These are phyloP conservation scores for Axis porcinus DNA, from an alignment of 2,113 vertebrate species.

Conservation along the genomic window DNA sequence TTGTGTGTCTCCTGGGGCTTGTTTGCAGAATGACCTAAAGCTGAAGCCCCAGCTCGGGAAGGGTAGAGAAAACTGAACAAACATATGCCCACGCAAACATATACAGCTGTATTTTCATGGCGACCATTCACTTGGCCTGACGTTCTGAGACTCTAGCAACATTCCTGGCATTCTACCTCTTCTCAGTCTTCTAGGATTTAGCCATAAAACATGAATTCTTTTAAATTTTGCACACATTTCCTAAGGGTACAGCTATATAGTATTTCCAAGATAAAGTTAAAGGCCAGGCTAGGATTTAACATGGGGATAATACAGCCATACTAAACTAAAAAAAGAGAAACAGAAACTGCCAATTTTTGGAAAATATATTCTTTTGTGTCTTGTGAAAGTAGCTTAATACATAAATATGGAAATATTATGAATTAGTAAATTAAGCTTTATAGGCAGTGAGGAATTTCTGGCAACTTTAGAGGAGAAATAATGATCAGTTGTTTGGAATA, in stretches of 20 bases:
- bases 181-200: not conserved
- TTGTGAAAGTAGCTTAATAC: conserved; percentile 44
- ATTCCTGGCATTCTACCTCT: conserved; percentile 43
- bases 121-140: not conserved
- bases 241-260: not conserved
- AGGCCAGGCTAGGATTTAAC: conserved; percentile 40
- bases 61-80: conserved; percentile 62
- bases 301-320: not conserved
- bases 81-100: conserved; percentile 23
- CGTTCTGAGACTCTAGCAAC: not conserved
- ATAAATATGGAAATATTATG: conserved; percentile 44
- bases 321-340: conserved; percentile 49
- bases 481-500: conserved; percentile 48
- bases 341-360: conserved; percentile 17
- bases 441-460: conserved; percentile 63
- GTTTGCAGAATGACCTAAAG: conserved; percentile 84
- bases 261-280: conserved; percentile 38
- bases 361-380: conserved; percentile 53
- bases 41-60: conserved; percentile 73
- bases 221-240: conserved; percentile 14
- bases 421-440: conserved; percentile 62
- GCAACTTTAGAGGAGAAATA: conserved; percentile 51
- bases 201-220: conserved; percentile 11
- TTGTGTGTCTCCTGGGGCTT: conserved; percentile 85
- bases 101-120: not conserved